Evolutionary conservation across 2,113 vertebrate genomes (phyloP), one percentile per base, ranked within the genome.

Genomic region (Notiomystis cincta): DNA sequence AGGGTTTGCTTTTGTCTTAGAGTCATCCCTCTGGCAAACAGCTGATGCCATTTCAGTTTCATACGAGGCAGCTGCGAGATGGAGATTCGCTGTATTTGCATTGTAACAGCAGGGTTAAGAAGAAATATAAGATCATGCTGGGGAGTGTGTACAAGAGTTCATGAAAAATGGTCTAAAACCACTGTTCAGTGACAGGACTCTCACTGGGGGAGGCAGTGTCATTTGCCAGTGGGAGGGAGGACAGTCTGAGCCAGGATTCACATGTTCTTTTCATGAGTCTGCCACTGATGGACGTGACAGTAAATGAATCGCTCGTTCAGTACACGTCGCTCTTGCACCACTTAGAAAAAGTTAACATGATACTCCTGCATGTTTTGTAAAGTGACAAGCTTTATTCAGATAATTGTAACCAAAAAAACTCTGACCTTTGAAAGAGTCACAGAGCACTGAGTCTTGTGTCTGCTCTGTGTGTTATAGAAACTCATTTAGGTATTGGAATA

Each of bases 401-500:
- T 90, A 87, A 77, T 75, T 93, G 35, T 47, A 64, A 71, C 37
- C 25, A 61, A 37, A 83, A 72, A 60, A 86, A 70, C 3, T 53
- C 78, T n/a, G 79, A 64, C 75, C 69, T 94, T 37, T 77, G 40
- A 64, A 82, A 81, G 50, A 76, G 50, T 44, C 6, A 3, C 58
- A 82, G 70, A 66, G 67, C 62, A 40, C 45, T 19, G 62, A 47
- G 48, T 40, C 62, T 80, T 64, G n/a, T 62, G 38, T 78, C 71
- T 86, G 71, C 44, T 85, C 71, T 21, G 35, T 69, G 42, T 37
- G 23, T 56, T 58, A 20, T 33, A 75, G 58, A 76, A 81, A 67
- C 28, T 94, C 21, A 10, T 91, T 95, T 77, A 75, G 85, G 30
- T 90, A 56, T 86, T 83, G 85, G 42, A 81, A 71, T 89, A 80